Conservation (phyloP, 2,888 invertebrate genomes). For the Cheilosia pagana region DNA sequence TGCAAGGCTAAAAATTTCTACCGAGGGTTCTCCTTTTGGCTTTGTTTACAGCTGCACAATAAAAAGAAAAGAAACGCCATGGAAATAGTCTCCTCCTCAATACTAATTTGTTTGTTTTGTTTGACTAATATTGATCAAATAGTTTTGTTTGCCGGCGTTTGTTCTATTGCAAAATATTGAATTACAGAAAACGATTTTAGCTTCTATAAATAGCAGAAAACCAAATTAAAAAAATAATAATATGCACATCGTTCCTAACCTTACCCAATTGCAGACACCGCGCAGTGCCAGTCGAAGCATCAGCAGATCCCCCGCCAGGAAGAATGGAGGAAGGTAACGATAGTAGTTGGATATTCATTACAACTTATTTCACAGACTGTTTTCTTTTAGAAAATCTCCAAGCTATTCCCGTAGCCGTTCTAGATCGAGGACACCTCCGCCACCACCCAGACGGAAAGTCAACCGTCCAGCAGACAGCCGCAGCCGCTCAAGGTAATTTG, state of each 20-base stretch:
- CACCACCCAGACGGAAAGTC: slow-evolving; percentile 38
- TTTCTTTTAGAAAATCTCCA: slow-evolving; percentile 57
- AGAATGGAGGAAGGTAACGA: slow-evolving; percentile 59
- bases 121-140: slow-evolving; percentile 48
- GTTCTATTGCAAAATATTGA: neutral
- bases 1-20: neutral
- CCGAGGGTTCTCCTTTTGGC: neutral
- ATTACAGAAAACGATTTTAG: neutral
- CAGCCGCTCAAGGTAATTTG: slow-evolving; percentile 59
- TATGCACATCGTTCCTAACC: slow-evolving; percentile 63
- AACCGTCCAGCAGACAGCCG: slow-evolving; percentile 40
- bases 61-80: slow-evolving; percentile 36
- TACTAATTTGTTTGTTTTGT: slow-evolving; percentile 26
- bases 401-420: slow-evolving; percentile 65
- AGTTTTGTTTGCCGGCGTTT: slow-evolving; percentile 27
- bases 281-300: slow-evolving; percentile 64
- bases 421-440: slow-evolving; percentile 49
- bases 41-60: slow-evolving; percentile 58
- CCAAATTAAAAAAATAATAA: slow-evolving; percentile 23
- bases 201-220: slow-evolving; percentile 33
- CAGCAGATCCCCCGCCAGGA: slow-evolving; percentile 54
- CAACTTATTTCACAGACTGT: too few species aligned
- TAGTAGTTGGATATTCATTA: too few species aligned
- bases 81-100: slow-evolving; percentile 10
- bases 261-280: slow-evolving; percentile 65